Percentiles rank a stretch among this genome's conserved stretches.
Evolutionary conservation across 2,797 vertebrate species (phyloP).

Genomic region (Xiphorhynchus erythropygius): DNA sequence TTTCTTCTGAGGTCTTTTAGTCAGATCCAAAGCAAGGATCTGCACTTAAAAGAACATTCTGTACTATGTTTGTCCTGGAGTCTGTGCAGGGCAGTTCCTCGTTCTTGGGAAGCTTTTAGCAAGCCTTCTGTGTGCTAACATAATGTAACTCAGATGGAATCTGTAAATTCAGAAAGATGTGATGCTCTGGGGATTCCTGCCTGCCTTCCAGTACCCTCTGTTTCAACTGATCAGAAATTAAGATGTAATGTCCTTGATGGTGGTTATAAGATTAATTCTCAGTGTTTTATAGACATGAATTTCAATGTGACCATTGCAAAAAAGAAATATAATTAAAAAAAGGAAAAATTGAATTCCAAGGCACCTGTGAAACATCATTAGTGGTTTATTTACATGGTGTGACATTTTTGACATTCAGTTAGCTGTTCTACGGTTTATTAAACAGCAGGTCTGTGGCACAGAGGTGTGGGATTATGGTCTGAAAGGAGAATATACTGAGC

Average conservation of each 20-base stretch:
- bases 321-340: background rate
- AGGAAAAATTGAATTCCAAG: background rate
- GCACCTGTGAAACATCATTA: background rate
- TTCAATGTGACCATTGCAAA: background rate
- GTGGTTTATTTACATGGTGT: background rate
- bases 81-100: background rate
- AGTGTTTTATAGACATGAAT: background rate
- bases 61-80: rapidly evolving
- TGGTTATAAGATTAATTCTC: background rate
- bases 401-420: background rate
- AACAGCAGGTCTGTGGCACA: background rate
- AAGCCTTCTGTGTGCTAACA: rapidly evolving
- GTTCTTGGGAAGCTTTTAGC: background rate
- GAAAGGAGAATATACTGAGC: background rate
- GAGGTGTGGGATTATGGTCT: background rate
- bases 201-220: background rate
- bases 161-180: background rate
- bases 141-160: background rate
- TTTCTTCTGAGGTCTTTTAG: background rate
- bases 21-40: background rate
- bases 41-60: background rate
- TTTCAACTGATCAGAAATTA: background rate
- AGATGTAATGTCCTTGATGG: background rate
- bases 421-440: background rate
- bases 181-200: background rate